Percentiles rank a stretch among this genome's conserved stretches.
These are phyloP conservation scores for Chaetodon trifascialis DNA, from an alignment of 2,113 vertebrate genomes.

Conservation along the genomic window DNA sequence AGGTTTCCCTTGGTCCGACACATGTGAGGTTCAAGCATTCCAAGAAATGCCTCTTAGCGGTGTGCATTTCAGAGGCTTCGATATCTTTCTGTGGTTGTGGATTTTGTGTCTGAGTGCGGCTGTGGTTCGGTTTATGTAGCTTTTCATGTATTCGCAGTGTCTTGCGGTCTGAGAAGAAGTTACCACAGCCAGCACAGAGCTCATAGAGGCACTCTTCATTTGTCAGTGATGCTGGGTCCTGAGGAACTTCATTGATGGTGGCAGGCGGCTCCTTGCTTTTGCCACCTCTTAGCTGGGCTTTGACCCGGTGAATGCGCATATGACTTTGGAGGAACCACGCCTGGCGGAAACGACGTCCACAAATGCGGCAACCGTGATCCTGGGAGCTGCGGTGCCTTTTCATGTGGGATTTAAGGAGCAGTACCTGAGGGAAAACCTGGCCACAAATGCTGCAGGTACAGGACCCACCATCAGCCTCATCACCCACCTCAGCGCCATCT, in stretches of 20 bases:
- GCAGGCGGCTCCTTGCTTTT: constrained; percentile 82
- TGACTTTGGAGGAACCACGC: constrained; percentile 99
- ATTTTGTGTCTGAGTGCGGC: constrained; percentile 13
- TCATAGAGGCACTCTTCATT: constrained; percentile 93
- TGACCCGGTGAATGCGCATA: constrained; percentile 95
- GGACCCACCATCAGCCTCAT: constrained; percentile 80
- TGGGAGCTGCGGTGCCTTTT: constrained; percentile 93
- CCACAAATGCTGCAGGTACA: constrained; percentile 92
- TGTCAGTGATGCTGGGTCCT: constrained; percentile 87
- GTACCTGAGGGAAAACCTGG: constrained; percentile 93
- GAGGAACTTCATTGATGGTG: constrained; percentile 92
- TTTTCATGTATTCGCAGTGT: constrained; percentile 89
- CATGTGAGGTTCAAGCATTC: constrained; percentile 88
- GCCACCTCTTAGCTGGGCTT: constrained; percentile 87
- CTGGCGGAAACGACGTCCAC: constrained; percentile 96
- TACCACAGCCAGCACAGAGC: constrained; percentile 94
- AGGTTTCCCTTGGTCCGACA: constrained; percentile 64
- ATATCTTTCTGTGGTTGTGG: constrained; percentile 40
- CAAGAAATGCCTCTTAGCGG: constrained; percentile 85
- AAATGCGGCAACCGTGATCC: constrained; percentile 95
- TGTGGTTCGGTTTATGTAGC: constrained; percentile 84
- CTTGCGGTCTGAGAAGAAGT: constrained; percentile 93
- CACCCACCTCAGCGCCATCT: constrained; percentile 53
- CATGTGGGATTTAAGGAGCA: constrained; percentile 96
- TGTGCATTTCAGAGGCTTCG: constrained; percentile 28